Conservation (phyloP, 1,140 invertebrate species). For the Caerostris darwini region DNA sequence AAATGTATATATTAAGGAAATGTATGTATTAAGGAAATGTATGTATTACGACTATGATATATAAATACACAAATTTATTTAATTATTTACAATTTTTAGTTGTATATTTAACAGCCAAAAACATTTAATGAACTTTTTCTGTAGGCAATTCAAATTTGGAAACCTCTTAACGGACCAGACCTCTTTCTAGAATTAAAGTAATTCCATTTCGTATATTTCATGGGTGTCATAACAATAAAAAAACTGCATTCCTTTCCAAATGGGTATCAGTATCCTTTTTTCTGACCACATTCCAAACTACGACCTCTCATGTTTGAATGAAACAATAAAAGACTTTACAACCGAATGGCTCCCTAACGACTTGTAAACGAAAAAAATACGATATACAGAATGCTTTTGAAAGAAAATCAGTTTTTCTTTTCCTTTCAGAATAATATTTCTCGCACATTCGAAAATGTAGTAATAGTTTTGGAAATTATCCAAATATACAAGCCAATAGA, state of each 20-base stretch:
- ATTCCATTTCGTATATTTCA: not conserved
- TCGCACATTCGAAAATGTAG: constrained; percentile 22
- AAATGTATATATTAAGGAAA: too few species aligned
- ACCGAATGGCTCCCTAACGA: constrained; percentile 50
- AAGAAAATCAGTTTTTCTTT: not conserved
- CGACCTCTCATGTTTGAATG: constrained; percentile 38
- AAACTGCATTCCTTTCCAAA: not conserved
- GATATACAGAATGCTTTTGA: constrained; percentile 46
- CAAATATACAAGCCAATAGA: constrained; percentile 46
- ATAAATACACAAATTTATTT: too few species aligned
- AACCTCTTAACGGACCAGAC: not conserved
- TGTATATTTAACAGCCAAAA: too few species aligned
- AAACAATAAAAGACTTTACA: constrained; percentile 56
- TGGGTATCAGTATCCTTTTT: not conserved
- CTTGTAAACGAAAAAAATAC: constrained; percentile 25
- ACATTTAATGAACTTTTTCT: too few species aligned
- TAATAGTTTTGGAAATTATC: constrained; percentile 73
- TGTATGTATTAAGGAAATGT: too few species aligned
- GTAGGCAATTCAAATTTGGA: not conserved
- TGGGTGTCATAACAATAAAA: not conserved
- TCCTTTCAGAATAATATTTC: constrained; percentile 51
- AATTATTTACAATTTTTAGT: too few species aligned
- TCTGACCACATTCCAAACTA: constrained; percentile 9
- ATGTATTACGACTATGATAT: too few species aligned
- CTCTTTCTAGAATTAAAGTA: not conserved